Conservation (phyloP, 2,113 vertebrate genomes). For the Pterocles burchelli region DNA sequence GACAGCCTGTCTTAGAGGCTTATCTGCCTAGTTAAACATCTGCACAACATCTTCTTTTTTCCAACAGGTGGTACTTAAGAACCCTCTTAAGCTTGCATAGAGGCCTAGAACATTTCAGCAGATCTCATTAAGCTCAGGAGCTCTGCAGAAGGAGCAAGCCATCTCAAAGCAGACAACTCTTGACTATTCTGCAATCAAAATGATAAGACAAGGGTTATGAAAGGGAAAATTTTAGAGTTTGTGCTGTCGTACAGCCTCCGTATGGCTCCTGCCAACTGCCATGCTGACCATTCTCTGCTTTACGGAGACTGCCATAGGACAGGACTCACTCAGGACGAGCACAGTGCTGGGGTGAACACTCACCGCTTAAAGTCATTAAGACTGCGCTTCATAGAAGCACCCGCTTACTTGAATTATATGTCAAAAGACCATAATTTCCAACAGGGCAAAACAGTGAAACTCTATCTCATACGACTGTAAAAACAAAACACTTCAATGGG, state of each 20-base stretch:
- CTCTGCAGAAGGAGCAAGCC: neutral
- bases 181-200: neutral
- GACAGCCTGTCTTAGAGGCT: neutral
- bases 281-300: neutral
- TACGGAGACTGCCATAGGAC: neutral
- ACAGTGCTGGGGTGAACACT: neutral
- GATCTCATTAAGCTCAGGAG: neutral
- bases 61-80: neutral
- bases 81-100: neutral
- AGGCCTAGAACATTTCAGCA: neutral
- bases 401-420: neutral
- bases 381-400: rapidly evolving
- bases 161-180: neutral
- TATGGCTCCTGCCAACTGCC: neutral
- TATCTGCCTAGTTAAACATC: neutral
- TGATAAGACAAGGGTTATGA: neutral
- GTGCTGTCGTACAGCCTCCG: neutral
- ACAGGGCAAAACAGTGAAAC: neutral
- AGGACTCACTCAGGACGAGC: neutral
- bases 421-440: neutral
- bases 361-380: neutral
- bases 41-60: neutral
- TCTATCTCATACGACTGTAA: neutral
- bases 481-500: neutral
- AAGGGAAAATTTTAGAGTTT: neutral